phyloP scores from a whole-genome alignment of 2,888 invertebrate genomes.

The Fissipunctia ypsillon region DNA sequence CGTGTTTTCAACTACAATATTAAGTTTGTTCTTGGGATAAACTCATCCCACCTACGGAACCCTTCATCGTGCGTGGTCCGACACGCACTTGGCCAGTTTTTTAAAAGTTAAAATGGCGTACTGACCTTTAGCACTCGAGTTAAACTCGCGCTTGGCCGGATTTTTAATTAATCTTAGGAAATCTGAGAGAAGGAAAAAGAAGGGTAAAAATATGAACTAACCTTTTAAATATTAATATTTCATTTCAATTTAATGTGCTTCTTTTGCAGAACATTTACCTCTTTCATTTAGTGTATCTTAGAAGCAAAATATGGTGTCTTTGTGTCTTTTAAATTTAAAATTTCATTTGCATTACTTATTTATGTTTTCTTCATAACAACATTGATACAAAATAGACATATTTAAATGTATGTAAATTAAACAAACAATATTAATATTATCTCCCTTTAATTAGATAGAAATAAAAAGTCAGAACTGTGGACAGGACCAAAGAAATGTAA shows the following conservation, averaged over 20 bases:
- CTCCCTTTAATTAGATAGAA: not conserved
- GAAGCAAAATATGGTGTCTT: not conserved
- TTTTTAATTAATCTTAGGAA: constrained; percentile 60
- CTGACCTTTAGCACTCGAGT: constrained; percentile 54
- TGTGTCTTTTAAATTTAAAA: not conserved
- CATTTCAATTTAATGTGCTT: constrained; percentile 43
- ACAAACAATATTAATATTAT: not conserved
- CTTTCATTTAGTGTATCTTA: not conserved
- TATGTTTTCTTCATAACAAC: not conserved
- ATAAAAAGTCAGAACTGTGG: not conserved
- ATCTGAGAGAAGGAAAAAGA: constrained; percentile 46
- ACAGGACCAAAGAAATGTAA: not conserved
- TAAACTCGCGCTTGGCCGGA: constrained; percentile 51
- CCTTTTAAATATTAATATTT: constrained; percentile 47
- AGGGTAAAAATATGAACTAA: constrained; percentile 31
- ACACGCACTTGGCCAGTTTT: too few species aligned
- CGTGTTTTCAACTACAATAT: too few species aligned
- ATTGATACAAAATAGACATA: not conserved
- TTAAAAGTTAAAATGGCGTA: constrained; percentile 43
- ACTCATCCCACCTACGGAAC: too few species aligned
- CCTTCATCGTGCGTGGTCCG: too few species aligned
- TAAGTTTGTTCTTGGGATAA: too few species aligned
- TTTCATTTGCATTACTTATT: not conserved
- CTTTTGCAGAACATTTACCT: constrained; percentile 1
- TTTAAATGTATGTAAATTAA: not conserved